Evolutionary conservation across 2,888 invertebrate species (phyloP).

Genomic region (Drosophila macrospina): DNA sequence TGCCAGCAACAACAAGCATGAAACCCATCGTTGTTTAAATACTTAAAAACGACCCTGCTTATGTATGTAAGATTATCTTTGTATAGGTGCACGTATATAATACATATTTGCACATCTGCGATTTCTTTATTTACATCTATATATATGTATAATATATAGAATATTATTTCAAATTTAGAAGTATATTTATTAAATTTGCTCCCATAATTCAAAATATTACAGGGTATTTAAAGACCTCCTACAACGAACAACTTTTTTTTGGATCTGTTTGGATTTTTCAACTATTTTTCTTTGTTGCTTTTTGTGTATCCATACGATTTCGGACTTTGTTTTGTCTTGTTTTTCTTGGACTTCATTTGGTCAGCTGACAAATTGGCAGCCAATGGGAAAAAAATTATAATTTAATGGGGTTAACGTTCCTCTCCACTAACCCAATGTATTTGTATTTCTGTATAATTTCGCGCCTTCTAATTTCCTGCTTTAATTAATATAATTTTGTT

Average conservation of each 20-base stretch:
- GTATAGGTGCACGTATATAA: no score
- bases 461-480: constrained; percentile 10
- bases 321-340: constrained; percentile 20
- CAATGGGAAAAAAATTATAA: constrained; percentile 27
- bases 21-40: no score
- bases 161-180: no score
- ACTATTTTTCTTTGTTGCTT: constrained; percentile 4
- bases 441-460: neutral
- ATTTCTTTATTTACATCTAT: no score
- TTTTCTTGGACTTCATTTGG: constrained; percentile 31
- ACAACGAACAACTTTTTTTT: neutral
- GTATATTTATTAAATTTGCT: no score
- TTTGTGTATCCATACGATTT: constrained; percentile 10
- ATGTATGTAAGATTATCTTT: no score
- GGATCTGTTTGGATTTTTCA: constrained; percentile 13
- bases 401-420: constrained; percentile 33
- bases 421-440: constrained; percentile 27
- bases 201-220: neutral
- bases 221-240: constrained; percentile 1
- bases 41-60: no score
- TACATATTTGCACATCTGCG: no score
- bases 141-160: no score
- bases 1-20: no score
- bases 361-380: constrained; percentile 34
- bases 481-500: constrained; percentile 6